phyloP scores from a whole-genome alignment of 2,888 invertebrate species.

The Andrena bicolor region DNA sequence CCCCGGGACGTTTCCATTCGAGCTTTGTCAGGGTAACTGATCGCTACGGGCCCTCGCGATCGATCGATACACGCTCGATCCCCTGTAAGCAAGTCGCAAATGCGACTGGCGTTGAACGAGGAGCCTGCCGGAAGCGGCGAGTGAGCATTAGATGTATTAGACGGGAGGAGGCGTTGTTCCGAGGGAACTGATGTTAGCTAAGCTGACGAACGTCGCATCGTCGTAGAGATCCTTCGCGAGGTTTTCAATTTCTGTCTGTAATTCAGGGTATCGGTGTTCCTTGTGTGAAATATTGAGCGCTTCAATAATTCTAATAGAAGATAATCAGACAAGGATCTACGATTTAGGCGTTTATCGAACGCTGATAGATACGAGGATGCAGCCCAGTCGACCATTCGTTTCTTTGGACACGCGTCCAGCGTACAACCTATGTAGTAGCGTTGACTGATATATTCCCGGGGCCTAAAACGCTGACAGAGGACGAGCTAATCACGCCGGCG shows the following conservation, averaged over 20 bases:
- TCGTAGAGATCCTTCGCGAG: slow-evolving; percentile 29
- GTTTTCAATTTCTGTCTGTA: slow-evolving; percentile 5
- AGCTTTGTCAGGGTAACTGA: slow-evolving; percentile 77
- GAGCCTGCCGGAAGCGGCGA: slow-evolving; percentile 68
- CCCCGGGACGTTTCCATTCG: slow-evolving; percentile 68
- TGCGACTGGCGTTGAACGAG: slow-evolving; percentile 65
- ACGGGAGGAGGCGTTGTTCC: slow-evolving; percentile 53
- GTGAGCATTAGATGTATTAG: slow-evolving; percentile 71
- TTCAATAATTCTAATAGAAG: not conserved
- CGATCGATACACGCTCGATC: slow-evolving; percentile 77
- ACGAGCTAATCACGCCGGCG: slow-evolving; percentile 57
- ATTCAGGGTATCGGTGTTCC: not conserved
- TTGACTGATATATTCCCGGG: slow-evolving; percentile 47
- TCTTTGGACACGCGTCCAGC: not conserved
- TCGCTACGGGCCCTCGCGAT: slow-evolving; percentile 72
- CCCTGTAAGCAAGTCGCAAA: slow-evolving; percentile 75
- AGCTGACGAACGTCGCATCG: slow-evolving; percentile 39
- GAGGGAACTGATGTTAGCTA: not conserved
- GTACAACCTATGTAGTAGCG: slow-evolving; percentile 30
- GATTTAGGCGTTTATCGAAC: not conserved
- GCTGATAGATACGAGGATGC: not conserved
- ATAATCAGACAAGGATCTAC: not conserved
- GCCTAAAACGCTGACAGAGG: slow-evolving; percentile 37
- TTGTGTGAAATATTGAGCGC: not conserved
- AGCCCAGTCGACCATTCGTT: not conserved